Base-by-base conservation (phyloP, 2,888 invertebrate species). In the Melitaea athalia region DNA sequence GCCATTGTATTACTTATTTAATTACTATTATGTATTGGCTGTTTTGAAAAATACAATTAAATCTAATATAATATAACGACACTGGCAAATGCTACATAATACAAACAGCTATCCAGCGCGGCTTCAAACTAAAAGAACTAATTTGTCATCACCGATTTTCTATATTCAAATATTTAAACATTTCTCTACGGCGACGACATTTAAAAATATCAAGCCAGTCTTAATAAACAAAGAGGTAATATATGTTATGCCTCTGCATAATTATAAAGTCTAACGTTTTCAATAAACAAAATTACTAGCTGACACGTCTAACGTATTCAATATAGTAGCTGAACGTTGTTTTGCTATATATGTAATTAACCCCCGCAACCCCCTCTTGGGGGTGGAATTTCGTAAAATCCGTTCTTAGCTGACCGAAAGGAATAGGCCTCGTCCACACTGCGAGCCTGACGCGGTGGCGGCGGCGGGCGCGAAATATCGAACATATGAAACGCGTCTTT, bases 61-160 rank as follows among this genome's bases (percentile, higher is more conserved):
- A 82, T 85, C 82, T 84, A 82, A 24, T 24, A 24, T 24, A 24
- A 24, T 24, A 24, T 24, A 24, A 78, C 81, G 79, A 81, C 82
- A 85, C 82, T 84, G 85, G 79, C 86, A 88, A 87, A 89, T 85
- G 80, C 85, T 89, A 91, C 90, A 89, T 91, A 91, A 81, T 88
- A 87, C 83, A 88, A 86, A 85, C 82, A 81, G 85, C 83, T 81
- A 80, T 83, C 84, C 79, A 80, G 4, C 80, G 76, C 69, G 69
- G 77, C 77, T 79, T 78, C 76, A 80, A 81, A 77, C 75, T 79
- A 79, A 83, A 82, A 82, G 73, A 85, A 81, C 80, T 81, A 81
- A 85, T 77, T 85, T 87, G 87, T 84, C 87, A 85, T 82, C 81
- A 50, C 42, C 8, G 84, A 81, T 85, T 81, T 85, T 85, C 84